phyloP scores from a whole-genome alignment of 2,888 invertebrate species.

The Lissonota sp. region DNA sequence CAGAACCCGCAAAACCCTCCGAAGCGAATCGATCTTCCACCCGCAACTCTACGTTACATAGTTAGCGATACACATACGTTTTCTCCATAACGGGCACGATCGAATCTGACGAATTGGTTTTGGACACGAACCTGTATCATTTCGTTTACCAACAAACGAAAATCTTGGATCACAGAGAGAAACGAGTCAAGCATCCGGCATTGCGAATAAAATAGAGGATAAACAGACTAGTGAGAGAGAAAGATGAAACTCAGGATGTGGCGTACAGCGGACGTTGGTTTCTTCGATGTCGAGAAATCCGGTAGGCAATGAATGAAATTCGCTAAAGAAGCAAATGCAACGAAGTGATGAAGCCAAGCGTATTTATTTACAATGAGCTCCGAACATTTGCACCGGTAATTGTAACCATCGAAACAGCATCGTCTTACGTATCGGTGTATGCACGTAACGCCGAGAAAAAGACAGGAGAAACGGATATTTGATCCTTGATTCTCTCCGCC shows the following conservation, averaged over 20 bases:
- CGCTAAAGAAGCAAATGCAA: constrained; percentile 55
- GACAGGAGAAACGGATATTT: constrained; percentile 75
- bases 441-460: constrained; percentile 18
- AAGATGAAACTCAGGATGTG: constrained; percentile 79
- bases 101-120: constrained; percentile 54
- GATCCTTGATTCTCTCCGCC: constrained; percentile 52
- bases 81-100: constrained; percentile 42
- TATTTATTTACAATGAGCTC: not conserved
- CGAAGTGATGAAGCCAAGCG: constrained; percentile 32
- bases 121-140: constrained; percentile 41
- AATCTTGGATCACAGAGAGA: too few relatives aligned
- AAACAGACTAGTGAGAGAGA: constrained; percentile 47
- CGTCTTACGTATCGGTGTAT: constrained; percentile 1
- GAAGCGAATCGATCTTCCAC: constrained; percentile 64
- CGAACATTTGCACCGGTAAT: not conserved
- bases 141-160: constrained; percentile 29
- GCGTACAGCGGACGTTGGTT: constrained; percentile 53
- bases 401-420: constrained; percentile 35
- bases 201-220: constrained; percentile 17
- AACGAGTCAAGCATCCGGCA: constrained; percentile 46
- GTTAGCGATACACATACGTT: constrained; percentile 23
- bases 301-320: constrained; percentile 74
- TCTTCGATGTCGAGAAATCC: constrained; percentile 69
- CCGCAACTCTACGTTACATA: constrained; percentile 22
- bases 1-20: constrained; percentile 67